Evolutionary conservation across 2,797 vertebrate species (phyloP).

Genomic region (Podarcis siculus): DNA sequence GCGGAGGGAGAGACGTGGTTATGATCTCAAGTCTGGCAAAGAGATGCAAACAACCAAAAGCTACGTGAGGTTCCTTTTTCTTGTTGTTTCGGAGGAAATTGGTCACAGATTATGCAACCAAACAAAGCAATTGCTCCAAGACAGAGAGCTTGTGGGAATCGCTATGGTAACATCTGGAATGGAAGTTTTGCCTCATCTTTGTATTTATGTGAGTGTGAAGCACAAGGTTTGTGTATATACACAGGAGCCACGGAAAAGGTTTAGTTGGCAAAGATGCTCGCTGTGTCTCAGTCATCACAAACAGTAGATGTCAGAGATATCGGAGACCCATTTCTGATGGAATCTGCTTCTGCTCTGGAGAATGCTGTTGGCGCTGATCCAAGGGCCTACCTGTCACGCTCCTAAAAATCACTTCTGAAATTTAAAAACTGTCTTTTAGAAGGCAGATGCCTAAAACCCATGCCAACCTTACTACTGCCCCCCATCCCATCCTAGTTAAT

Average conservation of each 20-base stretch:
- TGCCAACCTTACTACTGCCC: too few relatives aligned
- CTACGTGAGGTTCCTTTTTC: background rate
- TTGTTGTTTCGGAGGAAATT: background rate
- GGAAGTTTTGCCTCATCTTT: accelerated
- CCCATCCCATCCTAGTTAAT: too few relatives aligned
- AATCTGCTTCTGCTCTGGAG: background rate
- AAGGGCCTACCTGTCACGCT: background rate
- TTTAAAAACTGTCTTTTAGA: background rate
- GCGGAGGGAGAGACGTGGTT: background rate
- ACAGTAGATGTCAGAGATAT: background rate
- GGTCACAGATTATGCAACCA: background rate
- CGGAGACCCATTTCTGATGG: background rate
- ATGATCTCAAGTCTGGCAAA: conserved; percentile 22
- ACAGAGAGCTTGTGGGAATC: background rate
- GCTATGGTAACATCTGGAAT: background rate
- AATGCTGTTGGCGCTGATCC: conserved; percentile 5
- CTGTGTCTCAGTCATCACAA: background rate
- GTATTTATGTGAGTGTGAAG: background rate
- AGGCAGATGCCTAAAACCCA: too few relatives aligned
- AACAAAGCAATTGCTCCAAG: background rate
- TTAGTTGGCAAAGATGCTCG: background rate
- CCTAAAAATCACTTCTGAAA: background rate
- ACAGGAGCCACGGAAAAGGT: background rate
- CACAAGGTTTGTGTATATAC: accelerated
- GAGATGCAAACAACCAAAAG: conserved; percentile 9